Percentiles rank a stretch among this genome's conserved stretches.
phyloP scores from a whole-genome alignment of 2,888 invertebrate species.

The Lucinisca nassula region DNA sequence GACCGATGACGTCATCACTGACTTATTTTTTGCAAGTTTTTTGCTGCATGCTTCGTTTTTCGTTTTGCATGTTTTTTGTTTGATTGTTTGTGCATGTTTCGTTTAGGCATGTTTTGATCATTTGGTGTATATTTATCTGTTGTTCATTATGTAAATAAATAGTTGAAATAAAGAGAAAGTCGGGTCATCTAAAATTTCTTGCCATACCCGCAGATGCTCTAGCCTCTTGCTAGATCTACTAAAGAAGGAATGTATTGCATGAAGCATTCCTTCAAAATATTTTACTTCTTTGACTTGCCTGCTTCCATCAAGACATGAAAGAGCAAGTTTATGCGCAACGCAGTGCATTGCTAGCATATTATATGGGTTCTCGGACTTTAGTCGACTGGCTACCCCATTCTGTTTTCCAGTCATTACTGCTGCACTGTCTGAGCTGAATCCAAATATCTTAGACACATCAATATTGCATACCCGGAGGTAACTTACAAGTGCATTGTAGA shows the following conservation, averaged over 20 bases:
- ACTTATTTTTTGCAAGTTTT: no score
- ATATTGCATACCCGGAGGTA: conserved; percentile 39
- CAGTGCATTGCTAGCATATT: conserved; percentile 49
- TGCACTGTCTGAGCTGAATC: conserved; percentile 49
- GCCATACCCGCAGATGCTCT: conserved; percentile 48
- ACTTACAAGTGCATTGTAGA: conserved; percentile 30
- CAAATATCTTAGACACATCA: conserved; percentile 35
- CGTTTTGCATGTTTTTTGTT: no score
- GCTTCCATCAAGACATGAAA: conserved; percentile 32
- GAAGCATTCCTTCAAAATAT: conserved; percentile 35
- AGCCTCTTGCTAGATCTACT: conserved; percentile 42
- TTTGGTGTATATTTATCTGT: no score
- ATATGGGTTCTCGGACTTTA: conserved; percentile 33
- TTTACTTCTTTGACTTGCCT: conserved; percentile 40
- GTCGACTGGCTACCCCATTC: conserved; percentile 24
- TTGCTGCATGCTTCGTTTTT: no score
- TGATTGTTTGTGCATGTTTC: no score
- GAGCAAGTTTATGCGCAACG: conserved; percentile 43
- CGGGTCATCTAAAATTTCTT: no score
- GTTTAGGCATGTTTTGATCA: no score
- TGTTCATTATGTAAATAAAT: no score
- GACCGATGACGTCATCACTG: no score
- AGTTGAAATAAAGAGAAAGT: no score
- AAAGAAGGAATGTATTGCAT: conserved; percentile 38
- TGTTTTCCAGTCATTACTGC: conserved; percentile 47